Evolutionary conservation across 2,797 vertebrate species (phyloP).

Genomic region (Siniperca scherzeri): DNA sequence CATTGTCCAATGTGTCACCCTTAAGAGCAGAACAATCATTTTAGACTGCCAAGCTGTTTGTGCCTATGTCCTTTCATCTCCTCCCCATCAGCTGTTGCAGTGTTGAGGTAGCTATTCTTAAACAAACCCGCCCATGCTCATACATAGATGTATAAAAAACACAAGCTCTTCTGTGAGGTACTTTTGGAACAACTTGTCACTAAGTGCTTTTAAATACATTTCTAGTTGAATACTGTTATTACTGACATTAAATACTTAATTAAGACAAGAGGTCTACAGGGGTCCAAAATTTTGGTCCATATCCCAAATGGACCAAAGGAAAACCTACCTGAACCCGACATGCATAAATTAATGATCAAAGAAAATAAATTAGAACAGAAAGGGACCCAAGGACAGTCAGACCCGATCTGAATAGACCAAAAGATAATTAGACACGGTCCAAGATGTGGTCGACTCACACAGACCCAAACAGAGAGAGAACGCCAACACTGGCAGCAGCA

Average conservation of each 20-base stretch:
- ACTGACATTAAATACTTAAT: not conserved
- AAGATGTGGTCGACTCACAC: not conserved
- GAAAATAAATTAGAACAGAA: not conserved
- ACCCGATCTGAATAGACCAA: not conserved
- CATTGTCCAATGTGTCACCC: slow-evolving; percentile 23
- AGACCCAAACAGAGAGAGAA: too few species aligned
- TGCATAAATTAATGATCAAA: not conserved
- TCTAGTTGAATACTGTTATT: not conserved
- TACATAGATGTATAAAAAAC: not conserved
- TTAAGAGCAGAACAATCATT: slow-evolving; percentile 18
- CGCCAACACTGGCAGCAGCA: too few species aligned
- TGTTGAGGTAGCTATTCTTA: slow-evolving; percentile 28
- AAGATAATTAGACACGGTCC: not conserved
- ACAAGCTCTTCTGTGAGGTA: not conserved
- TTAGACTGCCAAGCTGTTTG: slow-evolving; percentile 16
- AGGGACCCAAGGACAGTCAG: not conserved
- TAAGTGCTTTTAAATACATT: not conserved
- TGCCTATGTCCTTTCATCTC: not conserved
- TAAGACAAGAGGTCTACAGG: not conserved
- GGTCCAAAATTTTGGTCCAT: not conserved
- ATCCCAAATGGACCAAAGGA: not conserved
- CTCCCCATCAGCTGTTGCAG: slow-evolving; percentile 17
- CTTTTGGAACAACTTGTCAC: not conserved
- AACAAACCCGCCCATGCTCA: not conserved
- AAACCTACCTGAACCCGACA: not conserved